Evolutionary conservation across 2,797 vertebrate genomes (phyloP), one percentile per base, ranked within the genome.

Genomic region (Peromyscus nudipes): DNA sequence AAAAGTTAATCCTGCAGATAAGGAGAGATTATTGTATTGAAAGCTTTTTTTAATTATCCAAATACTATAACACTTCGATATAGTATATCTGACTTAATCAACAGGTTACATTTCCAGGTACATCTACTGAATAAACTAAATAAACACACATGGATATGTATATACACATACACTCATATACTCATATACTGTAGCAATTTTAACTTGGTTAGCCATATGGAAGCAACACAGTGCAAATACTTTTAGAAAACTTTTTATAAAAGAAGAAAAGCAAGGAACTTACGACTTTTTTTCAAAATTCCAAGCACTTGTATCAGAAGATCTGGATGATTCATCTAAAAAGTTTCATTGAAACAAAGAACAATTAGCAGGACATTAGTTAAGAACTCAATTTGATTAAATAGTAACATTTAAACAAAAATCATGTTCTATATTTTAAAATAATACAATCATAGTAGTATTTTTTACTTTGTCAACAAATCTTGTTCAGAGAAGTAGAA

Each of bases 291-390:
- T 98, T 99, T 99, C 89, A 99, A 98, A 98, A 99, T 99, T 97
- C 99, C 99, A 98, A 99, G 99, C 92, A 99, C 99, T 98, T 99
- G 99, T 98, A 99, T 99, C 96, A 99, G 98, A 98, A 99, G 99
- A 98, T 99, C 99, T 55, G 99, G 99, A 85, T 99, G 99, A 89
- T 99, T 99, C 99, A 99, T 99, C 99, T 99, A 98, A 97, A 97
- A 95, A 85, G 91, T 96, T 94, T 97, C 31, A 95, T 40, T 97
- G 96, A 98, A 98, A 97, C 21, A 97, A 97, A 96, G 82, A 25
- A 95, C 27, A 93, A 89, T 34, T 37, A 94, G 29, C 4, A 92
- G 29, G 97, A 76, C 19, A 79, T 94, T 64, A 97, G 13, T 85
- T 85, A 25, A 81, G 43, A 96, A 92, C 34, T 94, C 25, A 91